Evolutionary conservation across 1,140 invertebrate genomes (phyloP).

Genomic region (Ladona fulva): DNA sequence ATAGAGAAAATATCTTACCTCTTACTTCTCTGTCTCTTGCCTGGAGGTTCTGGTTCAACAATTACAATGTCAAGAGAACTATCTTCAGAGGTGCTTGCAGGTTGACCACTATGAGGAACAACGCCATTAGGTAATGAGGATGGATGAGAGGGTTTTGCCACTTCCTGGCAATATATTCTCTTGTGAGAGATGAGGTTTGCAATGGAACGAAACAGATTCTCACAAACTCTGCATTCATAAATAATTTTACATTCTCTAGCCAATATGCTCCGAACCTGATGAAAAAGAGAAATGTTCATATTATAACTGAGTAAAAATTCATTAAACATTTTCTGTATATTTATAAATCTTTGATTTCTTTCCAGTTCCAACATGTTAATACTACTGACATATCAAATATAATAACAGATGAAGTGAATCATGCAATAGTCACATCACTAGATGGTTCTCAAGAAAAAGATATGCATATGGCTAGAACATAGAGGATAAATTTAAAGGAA

Average conservation of each 20-base stretch:
- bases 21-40: neutral
- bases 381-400: too few species aligned
- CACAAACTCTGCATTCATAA: neutral
- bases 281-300: neutral
- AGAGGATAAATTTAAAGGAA: too few species aligned
- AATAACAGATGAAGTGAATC: too few species aligned
- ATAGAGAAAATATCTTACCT: neutral
- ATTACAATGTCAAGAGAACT: neutral
- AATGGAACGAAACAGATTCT: neutral
- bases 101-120: neutral
- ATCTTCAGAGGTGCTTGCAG: neutral
- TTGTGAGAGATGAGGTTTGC: neutral
- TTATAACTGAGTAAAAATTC: neutral
- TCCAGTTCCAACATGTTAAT: too few species aligned
- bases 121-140: neutral
- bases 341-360: too few species aligned
- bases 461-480: too few species aligned
- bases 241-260: neutral
- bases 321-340: neutral
- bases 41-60: neutral
- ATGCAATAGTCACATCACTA: too few species aligned
- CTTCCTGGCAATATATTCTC: neutral
- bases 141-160: neutral
- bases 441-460: too few species aligned
- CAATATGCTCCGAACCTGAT: neutral